A percentile compares a stretch with the other conserved stretches of the same genome.
These are phyloP conservation scores for Trissonchulus sp. DNA, from an alignment of 2,888 invertebrate species.

Conservation along the genomic window DNA sequence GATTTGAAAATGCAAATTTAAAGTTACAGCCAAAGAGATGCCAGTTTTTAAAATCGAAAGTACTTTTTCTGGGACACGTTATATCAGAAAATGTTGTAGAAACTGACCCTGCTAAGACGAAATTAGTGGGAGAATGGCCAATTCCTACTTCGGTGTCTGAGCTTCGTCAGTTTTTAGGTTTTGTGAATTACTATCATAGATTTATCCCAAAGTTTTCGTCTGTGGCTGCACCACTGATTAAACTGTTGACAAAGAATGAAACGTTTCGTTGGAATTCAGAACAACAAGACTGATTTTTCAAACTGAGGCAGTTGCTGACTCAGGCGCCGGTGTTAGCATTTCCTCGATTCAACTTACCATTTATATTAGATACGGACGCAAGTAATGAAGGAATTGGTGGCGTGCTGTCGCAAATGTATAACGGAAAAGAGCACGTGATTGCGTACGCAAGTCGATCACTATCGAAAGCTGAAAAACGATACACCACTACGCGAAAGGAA, in stretches of 20 bases:
- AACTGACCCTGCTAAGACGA: background rate
- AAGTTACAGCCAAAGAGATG: too few species aligned
- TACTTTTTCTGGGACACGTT: too few species aligned
- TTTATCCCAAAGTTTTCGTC: too few species aligned
- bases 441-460: too few species aligned
- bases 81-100: too few species aligned
- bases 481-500: too few species aligned
- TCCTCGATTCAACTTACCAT: background rate
- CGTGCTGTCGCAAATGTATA: background rate
- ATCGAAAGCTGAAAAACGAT: too few species aligned
- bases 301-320: background rate
- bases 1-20: too few species aligned
- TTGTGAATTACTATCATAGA: slow-evolving; percentile 2
- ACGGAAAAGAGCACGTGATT: too few species aligned
- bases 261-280: background rate
- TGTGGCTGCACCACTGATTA: too few species aligned
- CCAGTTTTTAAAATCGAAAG: too few species aligned
- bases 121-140: background rate
- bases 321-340: background rate
- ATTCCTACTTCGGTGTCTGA: background rate
- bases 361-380: slow-evolving; percentile 2
- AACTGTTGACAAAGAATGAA: too few species aligned
- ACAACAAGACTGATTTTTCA: background rate
- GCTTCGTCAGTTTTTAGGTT: background rate
- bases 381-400: slow-evolving; percentile 1